These are phyloP conservation scores for Sepiola atlantica DNA, from an alignment of 2,888 invertebrate genomes.

Conservation along the genomic window DNA sequence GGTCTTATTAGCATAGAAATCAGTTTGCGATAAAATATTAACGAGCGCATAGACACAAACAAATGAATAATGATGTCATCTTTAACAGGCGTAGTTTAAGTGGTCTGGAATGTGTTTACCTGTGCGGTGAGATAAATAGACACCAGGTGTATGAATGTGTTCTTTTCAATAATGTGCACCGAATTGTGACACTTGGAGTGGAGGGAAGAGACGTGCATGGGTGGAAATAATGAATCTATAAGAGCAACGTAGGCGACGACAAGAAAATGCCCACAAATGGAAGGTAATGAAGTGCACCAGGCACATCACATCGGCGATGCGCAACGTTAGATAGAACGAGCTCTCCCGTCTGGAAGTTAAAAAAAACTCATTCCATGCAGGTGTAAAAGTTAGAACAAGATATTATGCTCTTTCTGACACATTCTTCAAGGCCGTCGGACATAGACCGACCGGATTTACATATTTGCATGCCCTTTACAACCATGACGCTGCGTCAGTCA, in stretches of 20 bases:
- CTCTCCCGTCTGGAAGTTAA: too few relatives aligned
- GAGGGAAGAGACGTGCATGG: neutral
- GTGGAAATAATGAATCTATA: neutral
- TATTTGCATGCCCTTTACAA: too few relatives aligned
- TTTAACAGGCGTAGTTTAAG: neutral
- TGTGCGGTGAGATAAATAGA: neutral
- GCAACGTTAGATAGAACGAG: neutral
- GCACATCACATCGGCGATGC: neutral
- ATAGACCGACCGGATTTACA: too few relatives aligned
- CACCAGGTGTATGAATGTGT: neutral
- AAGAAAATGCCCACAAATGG: neutral
- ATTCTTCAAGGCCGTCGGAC: too few relatives aligned
- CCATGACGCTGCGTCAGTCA: too few relatives aligned
- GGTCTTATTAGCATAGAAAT: neutral
- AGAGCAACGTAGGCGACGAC: neutral
- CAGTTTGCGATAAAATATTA: neutral
- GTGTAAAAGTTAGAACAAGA: too few relatives aligned
- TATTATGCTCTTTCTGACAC: too few relatives aligned
- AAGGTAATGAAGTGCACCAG: neutral
- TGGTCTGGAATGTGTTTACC: neutral
- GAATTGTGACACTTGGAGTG: neutral
- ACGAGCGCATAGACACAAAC: neutral
- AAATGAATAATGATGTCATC: neutral
- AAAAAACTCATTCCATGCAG: too few relatives aligned
- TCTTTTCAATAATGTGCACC: neutral